Conservation (phyloP, 2,888 invertebrate species). For the Pardosa pseudoannulata region DNA sequence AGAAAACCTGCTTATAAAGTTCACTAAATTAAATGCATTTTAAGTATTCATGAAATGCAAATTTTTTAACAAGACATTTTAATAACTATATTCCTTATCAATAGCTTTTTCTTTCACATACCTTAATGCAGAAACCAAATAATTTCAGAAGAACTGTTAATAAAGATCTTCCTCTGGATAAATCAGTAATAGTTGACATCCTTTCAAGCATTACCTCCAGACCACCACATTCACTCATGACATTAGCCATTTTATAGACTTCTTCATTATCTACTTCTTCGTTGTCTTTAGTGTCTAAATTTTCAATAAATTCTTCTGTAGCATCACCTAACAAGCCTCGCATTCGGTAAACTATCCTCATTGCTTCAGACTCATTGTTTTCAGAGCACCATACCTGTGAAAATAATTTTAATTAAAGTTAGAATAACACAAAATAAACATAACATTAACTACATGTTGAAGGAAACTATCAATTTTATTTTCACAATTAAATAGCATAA, state of each 20-base stretch:
- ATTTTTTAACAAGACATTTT: no score
- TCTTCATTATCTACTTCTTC: constrained; percentile 96
- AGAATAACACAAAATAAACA: no score
- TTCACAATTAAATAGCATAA: no score
- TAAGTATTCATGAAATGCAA: no score
- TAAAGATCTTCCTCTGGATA: constrained; percentile 90
- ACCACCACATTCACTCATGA: constrained; percentile 88
- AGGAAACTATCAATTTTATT: no score
- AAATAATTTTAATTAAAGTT: background rate
- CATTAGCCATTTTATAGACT: constrained; percentile 92
- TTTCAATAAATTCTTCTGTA: constrained; percentile 98
- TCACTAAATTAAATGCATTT: no score
- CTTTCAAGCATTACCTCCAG: constrained; percentile 82
- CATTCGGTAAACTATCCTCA: constrained; percentile 99
- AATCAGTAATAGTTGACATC: constrained; percentile 88
- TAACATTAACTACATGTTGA: no score
- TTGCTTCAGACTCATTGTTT: constrained; percentile 90
- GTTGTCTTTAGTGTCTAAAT: constrained; percentile 88
- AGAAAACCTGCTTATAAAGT: no score
- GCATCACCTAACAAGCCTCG: constrained; percentile 97
- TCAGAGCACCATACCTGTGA: constrained; percentile 73
- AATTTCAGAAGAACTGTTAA: constrained; percentile 93
- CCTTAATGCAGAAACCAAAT: constrained; percentile 91
- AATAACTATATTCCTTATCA: no score
- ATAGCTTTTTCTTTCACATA: background rate